Base-by-base conservation (phyloP, 2,888 invertebrate species). In the Liodrosophila aerea region DNA sequence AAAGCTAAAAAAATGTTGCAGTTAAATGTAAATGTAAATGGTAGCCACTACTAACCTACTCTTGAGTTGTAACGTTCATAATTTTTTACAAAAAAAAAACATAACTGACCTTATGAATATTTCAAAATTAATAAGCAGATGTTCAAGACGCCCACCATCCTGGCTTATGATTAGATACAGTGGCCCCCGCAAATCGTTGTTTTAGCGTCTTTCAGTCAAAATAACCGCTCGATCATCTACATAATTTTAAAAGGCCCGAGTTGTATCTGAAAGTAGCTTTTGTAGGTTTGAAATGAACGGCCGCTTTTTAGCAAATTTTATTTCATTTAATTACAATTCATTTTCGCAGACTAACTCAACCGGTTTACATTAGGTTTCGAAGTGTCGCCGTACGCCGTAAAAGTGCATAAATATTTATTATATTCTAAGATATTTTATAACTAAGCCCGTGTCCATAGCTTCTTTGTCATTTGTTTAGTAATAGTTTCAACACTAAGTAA, bases 241-340 rank as follows among this genome's bases (percentile, higher is more conserved):
- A 16, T 46, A 7, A 8, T 15, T 37, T 15, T 15, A 36, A 33
- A 31, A 16, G 15, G 13, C 33, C 5, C 31, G 9, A 33, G 30
- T 13, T 12, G 33, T 16, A 31, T 47, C 45, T 16, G 51, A 58
- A 53, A 52, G 47, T 59, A 12, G 46, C 52, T 70, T 39, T 43
- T 27, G 36, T 40, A 27, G 22, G 59, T 40, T 67, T 44, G 29
- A 52, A 39, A 31, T 39, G 18, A 36, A 18, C 22, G 34, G 47
- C 39, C 49, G 46, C 41, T 57, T 67, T 22, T 44, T 11, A 58
- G 39, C 43, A 33, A 22, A 30, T 50, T 29, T 52, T 64, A 52
- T 69, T 62, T 49, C 4, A 39, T 68, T 76, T 80, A 62, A 76
- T 76, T 83, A 76, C 81, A 83, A 61, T 59, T 44, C 51, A 41